Evolutionary conservation across 2,888 invertebrate genomes (phyloP), one percentile per base, ranked within the genome.

Genomic region (Protula sp.): DNA sequence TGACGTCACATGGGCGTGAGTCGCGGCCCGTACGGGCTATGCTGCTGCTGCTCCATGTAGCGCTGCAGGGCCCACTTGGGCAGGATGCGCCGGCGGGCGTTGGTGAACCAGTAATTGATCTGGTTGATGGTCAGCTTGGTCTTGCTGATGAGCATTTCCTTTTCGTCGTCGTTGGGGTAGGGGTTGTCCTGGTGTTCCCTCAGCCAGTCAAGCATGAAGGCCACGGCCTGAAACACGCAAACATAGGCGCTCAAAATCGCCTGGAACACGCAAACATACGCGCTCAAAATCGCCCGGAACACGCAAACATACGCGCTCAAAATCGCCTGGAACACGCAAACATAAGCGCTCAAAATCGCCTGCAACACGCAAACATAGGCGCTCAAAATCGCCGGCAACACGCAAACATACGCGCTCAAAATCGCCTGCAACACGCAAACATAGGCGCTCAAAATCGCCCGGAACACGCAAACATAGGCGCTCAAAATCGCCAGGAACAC

Each of bases 41-140:
- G 38, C 38, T 38, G 38, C 19, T 64, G 64, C 58, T 65, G 58
- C 47, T 62, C 65, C 63, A 63, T 52, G 57, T 66, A 59, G n/a
- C 63, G 60, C 57, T 69, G 69, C 26, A 69, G 61, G 5, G 66
- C 64, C 80, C 80, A 80, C 66, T 80, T 80, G 55, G 80, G 80
- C 61, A 80, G 70, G 60, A 80, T 78, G 58, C 80, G 69, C 28
- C 80, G 67, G n/a, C 80, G 67, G 9, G 80, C 80, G 60, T 80
- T 80, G 28, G 80, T 80, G 65, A 80, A 80, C 80, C 80, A 80
- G 65, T 80, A 80, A 70, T 80, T 80, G 58, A 80, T 79, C 65
- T 80, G 80, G 63, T 77, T 79, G 56, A 80, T 80, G 2, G 78
- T 75, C 2, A 80, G 70, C 57, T 77, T 76, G 22, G 80, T 80